Conservation (phyloP, 1,140 invertebrate species). For the Drosophila bocki region DNA sequence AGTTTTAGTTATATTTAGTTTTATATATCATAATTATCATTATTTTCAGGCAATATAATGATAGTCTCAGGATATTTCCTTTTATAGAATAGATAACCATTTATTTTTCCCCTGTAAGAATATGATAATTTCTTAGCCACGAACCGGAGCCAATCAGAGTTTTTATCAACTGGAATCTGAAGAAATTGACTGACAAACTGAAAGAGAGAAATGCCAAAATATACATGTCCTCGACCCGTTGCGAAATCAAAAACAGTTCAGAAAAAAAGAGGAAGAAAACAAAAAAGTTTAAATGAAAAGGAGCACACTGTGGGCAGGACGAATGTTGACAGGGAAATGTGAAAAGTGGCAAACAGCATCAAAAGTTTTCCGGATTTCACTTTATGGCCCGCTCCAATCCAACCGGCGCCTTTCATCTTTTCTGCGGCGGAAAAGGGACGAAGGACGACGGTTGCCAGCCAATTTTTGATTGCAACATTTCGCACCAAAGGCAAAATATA, state of each 20-base stretch:
- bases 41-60: too few species aligned
- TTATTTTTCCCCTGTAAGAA: background rate
- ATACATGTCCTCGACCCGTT: slow-evolving; percentile 24
- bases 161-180: slow-evolving; percentile 83
- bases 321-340: slow-evolving; percentile 61
- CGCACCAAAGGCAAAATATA: slow-evolving; percentile 72
- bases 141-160: slow-evolving; percentile 76
- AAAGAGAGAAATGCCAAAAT: slow-evolving; percentile 33
- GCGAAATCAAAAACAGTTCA: slow-evolving; percentile 54
- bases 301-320: slow-evolving; percentile 29
- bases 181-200: slow-evolving; percentile 73
- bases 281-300: slow-evolving; percentile 60
- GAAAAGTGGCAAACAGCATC: slow-evolving; percentile 72
- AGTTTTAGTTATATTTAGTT: too few species aligned
- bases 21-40: too few species aligned
- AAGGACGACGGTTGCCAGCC: slow-evolving; percentile 32
- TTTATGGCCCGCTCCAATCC: slow-evolving; percentile 32
- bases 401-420: slow-evolving; percentile 47
- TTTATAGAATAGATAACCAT: too few species aligned
- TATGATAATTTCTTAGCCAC: slow-evolving; percentile 69
- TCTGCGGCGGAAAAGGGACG: background rate
- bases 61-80: background rate
- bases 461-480: slow-evolving; percentile 83
- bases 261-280: slow-evolving; percentile 38
- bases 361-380: slow-evolving; percentile 61